A percentile compares a stretch with the other conserved stretches of the same genome.
Evolutionary conservation across 2,113 vertebrate species (phyloP).

Genomic region (Proteles cristata): DNA sequence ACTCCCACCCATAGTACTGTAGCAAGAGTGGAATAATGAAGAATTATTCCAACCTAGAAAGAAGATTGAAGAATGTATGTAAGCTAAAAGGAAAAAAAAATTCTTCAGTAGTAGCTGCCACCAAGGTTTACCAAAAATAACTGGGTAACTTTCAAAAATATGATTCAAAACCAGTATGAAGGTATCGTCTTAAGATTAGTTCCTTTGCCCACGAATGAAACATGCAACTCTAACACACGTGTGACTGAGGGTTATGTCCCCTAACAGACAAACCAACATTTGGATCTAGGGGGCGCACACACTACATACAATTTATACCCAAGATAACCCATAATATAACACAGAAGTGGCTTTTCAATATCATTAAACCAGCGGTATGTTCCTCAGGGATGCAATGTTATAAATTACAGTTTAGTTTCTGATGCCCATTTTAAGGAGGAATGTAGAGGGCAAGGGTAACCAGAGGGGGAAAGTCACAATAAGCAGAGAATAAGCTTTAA

Average conservation of each 20-base stretch:
- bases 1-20: conserved; percentile 97
- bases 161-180: not conserved
- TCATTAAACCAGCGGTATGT: not conserved
- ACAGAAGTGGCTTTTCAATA: not conserved
- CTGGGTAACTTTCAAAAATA: not conserved
- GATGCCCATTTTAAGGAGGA: not conserved
- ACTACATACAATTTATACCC: not conserved
- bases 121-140: not conserved
- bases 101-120: not conserved
- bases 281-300: not conserved
- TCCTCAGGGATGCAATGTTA: not conserved
- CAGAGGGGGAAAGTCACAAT: too few species aligned
- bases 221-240: rapidly evolving
- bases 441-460: not conserved
- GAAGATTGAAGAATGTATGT: not conserved
- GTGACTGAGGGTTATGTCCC: rapidly evolving
- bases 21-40: conserved; percentile 97
- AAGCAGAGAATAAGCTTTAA: not conserved
- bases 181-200: rapidly evolving
- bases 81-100: not conserved
- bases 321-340: not conserved
- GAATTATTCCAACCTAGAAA: conserved; percentile 95
- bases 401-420: not conserved
- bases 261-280: not conserved
- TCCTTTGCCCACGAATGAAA: not conserved